phyloP scores from a whole-genome alignment of 2,888 invertebrate species.

The Doris montereyensis region DNA sequence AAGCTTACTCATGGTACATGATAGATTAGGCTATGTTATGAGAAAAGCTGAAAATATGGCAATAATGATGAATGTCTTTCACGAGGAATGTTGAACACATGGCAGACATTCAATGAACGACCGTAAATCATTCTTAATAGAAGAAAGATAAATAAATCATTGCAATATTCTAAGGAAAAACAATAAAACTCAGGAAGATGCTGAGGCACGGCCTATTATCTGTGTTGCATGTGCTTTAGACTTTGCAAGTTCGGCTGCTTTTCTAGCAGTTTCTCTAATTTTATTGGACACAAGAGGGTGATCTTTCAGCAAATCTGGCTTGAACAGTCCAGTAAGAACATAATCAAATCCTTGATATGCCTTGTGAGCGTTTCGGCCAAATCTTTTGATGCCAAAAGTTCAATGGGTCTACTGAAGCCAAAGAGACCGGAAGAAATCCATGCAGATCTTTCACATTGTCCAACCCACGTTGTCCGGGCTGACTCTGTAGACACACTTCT shows the following conservation, averaged over 20 bases:
- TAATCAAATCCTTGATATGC: conserved; percentile 89
- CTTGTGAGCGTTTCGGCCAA: conserved; percentile 87
- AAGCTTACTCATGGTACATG: no score
- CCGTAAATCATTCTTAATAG: no score
- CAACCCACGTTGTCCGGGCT: conserved; percentile 81
- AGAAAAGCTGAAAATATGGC: no score
- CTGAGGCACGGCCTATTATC: conserved; percentile 30
- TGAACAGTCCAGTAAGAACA: conserved; percentile 77
- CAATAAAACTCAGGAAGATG: not conserved
- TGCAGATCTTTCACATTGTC: conserved; percentile 86
- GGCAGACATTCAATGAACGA: no score
- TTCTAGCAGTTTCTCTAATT: conserved; percentile 85
- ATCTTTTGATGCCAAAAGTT: conserved; percentile 92
- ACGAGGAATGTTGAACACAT: no score
- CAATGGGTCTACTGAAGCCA: conserved; percentile 89
- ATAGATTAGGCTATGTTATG: no score
- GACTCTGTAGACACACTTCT: conserved; percentile 88
- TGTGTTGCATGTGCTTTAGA: conserved; percentile 43
- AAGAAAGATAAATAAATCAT: no score
- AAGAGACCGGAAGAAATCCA: conserved; percentile 92
- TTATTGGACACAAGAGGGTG: conserved; percentile 73
- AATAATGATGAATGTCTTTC: no score
- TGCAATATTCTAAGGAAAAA: no score
- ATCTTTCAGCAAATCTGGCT: conserved; percentile 43
- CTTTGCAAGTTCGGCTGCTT: conserved; percentile 86